Evolutionary conservation across 2,888 invertebrate genomes (phyloP).

Genomic region (Hydroisotoma schaefferi): DNA sequence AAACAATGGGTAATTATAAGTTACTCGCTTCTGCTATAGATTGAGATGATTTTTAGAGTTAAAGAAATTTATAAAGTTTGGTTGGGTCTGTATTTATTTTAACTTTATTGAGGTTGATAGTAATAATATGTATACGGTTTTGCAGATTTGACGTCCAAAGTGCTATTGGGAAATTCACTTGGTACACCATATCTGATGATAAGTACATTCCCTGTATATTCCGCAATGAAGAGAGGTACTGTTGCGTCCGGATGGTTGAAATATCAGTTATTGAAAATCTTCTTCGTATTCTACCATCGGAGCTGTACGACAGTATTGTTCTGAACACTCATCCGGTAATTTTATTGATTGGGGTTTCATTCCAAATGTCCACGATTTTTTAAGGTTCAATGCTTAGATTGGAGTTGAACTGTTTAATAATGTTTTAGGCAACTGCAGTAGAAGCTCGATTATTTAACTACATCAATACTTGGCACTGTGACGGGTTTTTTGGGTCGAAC

Average conservation of each 20-base stretch:
- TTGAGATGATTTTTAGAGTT: too few relatives aligned
- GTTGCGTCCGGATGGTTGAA: constrained; percentile 92
- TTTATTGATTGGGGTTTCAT: constrained; percentile 6
- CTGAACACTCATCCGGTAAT: constrained; percentile 35
- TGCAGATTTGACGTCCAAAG: constrained; percentile 42
- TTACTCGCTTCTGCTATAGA: too few relatives aligned
- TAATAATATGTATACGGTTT: not conserved
- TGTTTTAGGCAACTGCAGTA: constrained; percentile 62
- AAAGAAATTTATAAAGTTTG: too few relatives aligned
- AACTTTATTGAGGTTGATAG: too few relatives aligned
- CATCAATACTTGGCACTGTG: constrained; percentile 88
- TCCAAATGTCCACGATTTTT: constrained; percentile 38
- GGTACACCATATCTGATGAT: constrained; percentile 39
- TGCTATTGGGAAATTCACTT: constrained; percentile 43
- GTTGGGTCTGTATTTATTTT: too few relatives aligned
- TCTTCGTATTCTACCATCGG: constrained; percentile 38
- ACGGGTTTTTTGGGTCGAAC: constrained; percentile 82
- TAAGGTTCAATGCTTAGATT: too few relatives aligned
- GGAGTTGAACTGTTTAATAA: too few relatives aligned
- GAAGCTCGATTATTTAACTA: constrained; percentile 87
- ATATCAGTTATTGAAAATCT: constrained; percentile 62
- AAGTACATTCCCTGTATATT: constrained; percentile 74
- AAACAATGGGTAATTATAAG: constrained; percentile 33
- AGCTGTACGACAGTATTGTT: constrained; percentile 40
- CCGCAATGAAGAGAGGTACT: constrained; percentile 77